Percentiles rank a stretch among this genome's conserved stretches.
Evolutionary conservation across 2,797 vertebrate genomes (phyloP).

Genomic region (Pseudochirops cupreus): DNA sequence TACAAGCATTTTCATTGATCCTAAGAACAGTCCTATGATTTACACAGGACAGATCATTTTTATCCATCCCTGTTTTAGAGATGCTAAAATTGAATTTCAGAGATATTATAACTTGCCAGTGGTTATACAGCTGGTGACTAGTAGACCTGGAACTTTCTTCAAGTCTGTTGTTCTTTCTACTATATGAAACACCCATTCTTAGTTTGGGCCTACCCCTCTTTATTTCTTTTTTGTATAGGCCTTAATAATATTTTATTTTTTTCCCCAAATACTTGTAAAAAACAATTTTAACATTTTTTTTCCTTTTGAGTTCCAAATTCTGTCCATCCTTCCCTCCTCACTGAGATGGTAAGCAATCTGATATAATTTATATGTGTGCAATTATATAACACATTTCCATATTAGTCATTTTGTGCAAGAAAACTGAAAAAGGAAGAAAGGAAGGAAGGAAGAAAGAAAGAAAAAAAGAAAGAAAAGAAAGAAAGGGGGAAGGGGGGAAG

Average conservation of each 20-base stretch:
- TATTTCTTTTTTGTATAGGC: neutral
- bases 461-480: no score
- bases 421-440: neutral
- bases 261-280: neutral
- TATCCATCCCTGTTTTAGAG: neutral
- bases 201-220: neutral
- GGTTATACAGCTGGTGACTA: neutral
- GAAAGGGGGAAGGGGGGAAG: no score
- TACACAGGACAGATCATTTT: neutral
- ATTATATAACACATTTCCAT: neutral
- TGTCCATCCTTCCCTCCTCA: neutral
- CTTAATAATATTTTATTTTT: neutral
- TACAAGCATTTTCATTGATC: neutral
- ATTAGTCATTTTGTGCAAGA: neutral
- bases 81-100: neutral
- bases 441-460: neutral
- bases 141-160: neutral
- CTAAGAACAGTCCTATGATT: neutral
- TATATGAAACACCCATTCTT: neutral
- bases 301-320: neutral
- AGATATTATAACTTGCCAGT: neutral
- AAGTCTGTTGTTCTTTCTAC: neutral
- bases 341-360: neutral
- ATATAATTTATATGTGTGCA: neutral
- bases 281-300: neutral